Evolutionary conservation across 2,888 invertebrate genomes (phyloP).

Genomic region (Xanthorhoe designata): DNA sequence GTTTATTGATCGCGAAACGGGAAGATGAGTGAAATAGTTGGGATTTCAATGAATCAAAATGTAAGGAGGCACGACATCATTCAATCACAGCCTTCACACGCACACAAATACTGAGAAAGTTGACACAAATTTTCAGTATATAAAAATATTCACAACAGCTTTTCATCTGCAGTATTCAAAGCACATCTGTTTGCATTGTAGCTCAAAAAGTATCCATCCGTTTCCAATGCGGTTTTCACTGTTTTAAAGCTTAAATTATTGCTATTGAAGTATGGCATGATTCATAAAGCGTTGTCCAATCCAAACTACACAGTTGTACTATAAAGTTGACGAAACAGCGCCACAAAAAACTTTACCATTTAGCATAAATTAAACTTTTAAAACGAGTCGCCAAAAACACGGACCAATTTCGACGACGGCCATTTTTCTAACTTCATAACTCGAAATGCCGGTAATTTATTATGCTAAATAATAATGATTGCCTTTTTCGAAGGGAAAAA

Average conservation of each 20-base stretch:
- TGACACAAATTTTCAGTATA: not conserved
- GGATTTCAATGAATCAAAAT: conserved; percentile 14
- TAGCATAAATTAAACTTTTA: conserved; percentile 25
- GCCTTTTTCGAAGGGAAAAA: conserved; percentile 37
- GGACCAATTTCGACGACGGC: conserved; percentile 29
- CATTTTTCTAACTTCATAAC: conserved; percentile 40
- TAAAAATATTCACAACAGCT: not conserved
- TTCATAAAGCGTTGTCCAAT: not conserved
- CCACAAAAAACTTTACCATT: conserved; percentile 11
- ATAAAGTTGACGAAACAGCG: not conserved
- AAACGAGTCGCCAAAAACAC: conserved; percentile 29
- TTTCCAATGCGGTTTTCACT: conserved; percentile 6
- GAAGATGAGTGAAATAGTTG: conserved; percentile 22
- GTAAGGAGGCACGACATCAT: conserved; percentile 10
- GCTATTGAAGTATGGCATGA: not conserved
- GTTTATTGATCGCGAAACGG: conserved; percentile 25
- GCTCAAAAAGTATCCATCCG: not conserved
- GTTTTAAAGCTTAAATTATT: conserved; percentile 7
- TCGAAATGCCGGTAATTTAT: conserved; percentile 42
- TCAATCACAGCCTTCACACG: conserved; percentile 5
- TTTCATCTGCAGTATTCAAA: not conserved
- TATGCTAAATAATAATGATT: conserved; percentile 48
- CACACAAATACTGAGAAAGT: not conserved
- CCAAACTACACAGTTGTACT: not conserved
- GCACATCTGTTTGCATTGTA: not conserved